Conservation (phyloP, 2,888 invertebrate genomes). For the Zootermopsis nevadensis region DNA sequence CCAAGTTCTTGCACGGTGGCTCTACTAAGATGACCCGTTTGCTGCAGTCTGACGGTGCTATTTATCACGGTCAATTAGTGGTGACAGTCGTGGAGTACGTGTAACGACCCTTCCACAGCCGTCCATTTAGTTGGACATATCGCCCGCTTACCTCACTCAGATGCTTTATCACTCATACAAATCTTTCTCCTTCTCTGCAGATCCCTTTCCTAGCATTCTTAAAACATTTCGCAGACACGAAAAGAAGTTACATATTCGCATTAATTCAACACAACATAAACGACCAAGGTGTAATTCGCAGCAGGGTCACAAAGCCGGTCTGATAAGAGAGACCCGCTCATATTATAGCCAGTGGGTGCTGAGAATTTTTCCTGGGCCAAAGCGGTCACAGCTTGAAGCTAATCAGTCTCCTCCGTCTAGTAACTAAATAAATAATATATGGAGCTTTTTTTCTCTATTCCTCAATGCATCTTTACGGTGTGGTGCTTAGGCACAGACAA, state of each 20-base stretch:
- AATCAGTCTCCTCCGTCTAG: too few relatives aligned
- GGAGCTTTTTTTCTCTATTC: too few relatives aligned
- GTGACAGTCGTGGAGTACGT: conserved; percentile 34
- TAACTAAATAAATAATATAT: too few relatives aligned
- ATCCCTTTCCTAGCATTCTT: neutral
- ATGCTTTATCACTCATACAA: conserved; percentile 26
- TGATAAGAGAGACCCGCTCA: too few relatives aligned
- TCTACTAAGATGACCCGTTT: neutral
- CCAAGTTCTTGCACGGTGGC: neutral
- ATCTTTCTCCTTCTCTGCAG: neutral
- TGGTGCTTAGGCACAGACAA: too few relatives aligned
- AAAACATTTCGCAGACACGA: neutral
- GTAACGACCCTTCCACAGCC: neutral
- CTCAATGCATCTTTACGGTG: too few relatives aligned
- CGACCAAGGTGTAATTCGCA: too few relatives aligned
- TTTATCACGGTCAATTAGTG: conserved; percentile 50
- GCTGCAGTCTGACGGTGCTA: conserved; percentile 8
- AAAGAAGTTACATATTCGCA: neutral
- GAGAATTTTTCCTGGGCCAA: too few relatives aligned
- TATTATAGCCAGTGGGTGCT: too few relatives aligned
- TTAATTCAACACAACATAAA: too few relatives aligned
- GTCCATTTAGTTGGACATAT: neutral
- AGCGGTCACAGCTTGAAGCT: too few relatives aligned
- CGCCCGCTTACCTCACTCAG: neutral
- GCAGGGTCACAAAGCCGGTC: too few relatives aligned